Percentiles rank a stretch among this genome's conserved stretches.
These are phyloP conservation scores for Musca vetustissima DNA, from an alignment of 1,140 invertebrate genomes.

Conservation along the genomic window DNA sequence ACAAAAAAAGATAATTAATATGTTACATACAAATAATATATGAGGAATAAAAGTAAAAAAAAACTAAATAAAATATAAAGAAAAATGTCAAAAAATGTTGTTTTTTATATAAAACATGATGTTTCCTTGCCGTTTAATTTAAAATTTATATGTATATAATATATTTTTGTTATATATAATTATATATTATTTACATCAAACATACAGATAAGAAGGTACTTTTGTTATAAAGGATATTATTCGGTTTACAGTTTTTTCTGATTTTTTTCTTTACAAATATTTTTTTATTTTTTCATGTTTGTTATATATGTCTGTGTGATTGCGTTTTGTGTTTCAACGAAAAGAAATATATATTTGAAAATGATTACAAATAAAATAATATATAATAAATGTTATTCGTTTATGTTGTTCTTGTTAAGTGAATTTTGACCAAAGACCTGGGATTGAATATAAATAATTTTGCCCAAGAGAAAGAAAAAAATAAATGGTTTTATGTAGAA, in stretches of 20 bases:
- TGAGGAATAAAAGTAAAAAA: not conserved
- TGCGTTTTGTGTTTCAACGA: not conserved
- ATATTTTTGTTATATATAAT: not conserved
- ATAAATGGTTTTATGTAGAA: not conserved
- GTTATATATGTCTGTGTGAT: not conserved
- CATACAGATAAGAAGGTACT: constrained; percentile 17
- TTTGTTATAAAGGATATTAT: constrained; percentile 11
- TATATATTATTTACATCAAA: constrained; percentile 4
- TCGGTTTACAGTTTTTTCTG: not conserved
- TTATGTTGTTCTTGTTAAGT: not conserved
- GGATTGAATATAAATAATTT: not conserved
- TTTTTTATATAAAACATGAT: not conserved
- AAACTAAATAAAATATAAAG: not conserved
- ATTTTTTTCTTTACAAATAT: not conserved
- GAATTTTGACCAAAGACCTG: too few relatives aligned
- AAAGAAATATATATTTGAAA: not conserved
- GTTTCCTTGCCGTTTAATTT: not conserved
- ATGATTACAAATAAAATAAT: too few relatives aligned
- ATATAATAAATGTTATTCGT: too few relatives aligned
- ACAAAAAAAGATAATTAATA: not conserved
- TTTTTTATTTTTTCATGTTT: not conserved
- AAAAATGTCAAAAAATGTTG: not conserved
- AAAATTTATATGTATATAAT: not conserved
- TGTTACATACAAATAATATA: not conserved
- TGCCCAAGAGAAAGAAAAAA: too few relatives aligned